Percentiles rank a stretch among this genome's conserved stretches.
Conservation (phyloP, 2,113 vertebrate genomes). For the Gymnorhina tibicen region DNA sequence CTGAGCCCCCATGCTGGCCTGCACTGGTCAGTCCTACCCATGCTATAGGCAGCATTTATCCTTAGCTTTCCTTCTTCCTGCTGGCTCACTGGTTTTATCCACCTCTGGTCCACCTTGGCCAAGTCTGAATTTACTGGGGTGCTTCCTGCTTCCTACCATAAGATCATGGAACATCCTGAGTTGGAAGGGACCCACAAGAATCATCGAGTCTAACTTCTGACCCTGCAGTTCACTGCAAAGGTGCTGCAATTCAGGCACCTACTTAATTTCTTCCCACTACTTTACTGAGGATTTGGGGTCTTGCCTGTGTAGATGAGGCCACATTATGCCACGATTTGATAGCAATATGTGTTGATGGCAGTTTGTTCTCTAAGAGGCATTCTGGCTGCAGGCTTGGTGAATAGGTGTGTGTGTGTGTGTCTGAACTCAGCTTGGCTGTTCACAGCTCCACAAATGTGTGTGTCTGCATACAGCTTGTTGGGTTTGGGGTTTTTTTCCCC, state of each 20-base stretch:
- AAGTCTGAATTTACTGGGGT: background rate
- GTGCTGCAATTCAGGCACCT: background rate
- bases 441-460: background rate
- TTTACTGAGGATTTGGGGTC: background rate
- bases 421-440: background rate
- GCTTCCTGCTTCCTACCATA: background rate
- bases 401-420: background rate
- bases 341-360: accelerated
- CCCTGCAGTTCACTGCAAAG: background rate
- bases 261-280: background rate
- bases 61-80: accelerated
- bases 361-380: background rate
- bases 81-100: background rate
- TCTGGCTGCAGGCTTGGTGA: background rate
- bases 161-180: background rate
- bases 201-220: background rate
- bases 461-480: background rate
- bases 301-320: background rate
- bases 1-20: background rate
- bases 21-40: background rate
- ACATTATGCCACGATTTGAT: background rate
- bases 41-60: background rate
- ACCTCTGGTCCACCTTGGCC: background rate
- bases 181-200: background rate
- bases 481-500: background rate